Percentiles rank a stretch among this genome's conserved stretches.
These are phyloP conservation scores for Philotrypesis tridentata DNA, from an alignment of 1,140 invertebrate genomes.

Conservation along the genomic window DNA sequence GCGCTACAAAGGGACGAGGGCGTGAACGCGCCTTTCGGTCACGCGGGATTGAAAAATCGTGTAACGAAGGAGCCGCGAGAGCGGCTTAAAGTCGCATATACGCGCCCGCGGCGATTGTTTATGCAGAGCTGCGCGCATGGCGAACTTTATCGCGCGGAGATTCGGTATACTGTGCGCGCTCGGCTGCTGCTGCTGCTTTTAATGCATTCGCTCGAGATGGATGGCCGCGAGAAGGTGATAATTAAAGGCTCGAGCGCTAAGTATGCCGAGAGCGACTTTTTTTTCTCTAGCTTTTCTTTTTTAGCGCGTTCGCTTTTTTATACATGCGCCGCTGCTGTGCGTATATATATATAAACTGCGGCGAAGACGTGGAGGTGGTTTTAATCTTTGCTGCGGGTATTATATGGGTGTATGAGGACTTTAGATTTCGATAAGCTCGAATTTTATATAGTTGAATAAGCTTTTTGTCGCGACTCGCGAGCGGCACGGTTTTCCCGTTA, in stretches of 20 bases:
- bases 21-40: background rate
- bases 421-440: too few species aligned
- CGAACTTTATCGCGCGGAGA: background rate
- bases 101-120: background rate
- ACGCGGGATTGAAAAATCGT: conserved; percentile 7
- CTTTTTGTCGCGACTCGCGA: too few species aligned
- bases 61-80: background rate
- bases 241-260: background rate
- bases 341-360: too few species aligned
- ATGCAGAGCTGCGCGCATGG: background rate
- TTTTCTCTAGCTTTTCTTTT: background rate
- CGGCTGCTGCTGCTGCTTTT: too few species aligned
- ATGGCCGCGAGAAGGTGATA: background rate
- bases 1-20: background rate
- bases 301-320: background rate
- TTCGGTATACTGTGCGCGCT: background rate
- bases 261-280: background rate
- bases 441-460: too few species aligned
- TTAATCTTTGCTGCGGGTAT: background rate
- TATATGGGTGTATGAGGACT: too few species aligned
- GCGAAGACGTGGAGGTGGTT: background rate
- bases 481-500: too few species aligned
- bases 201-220: background rate
- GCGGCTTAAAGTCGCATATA: background rate
- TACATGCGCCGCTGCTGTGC: background rate